Conservation (phyloP, 2,113 vertebrate species). For the Gila orcuttii region DNA sequence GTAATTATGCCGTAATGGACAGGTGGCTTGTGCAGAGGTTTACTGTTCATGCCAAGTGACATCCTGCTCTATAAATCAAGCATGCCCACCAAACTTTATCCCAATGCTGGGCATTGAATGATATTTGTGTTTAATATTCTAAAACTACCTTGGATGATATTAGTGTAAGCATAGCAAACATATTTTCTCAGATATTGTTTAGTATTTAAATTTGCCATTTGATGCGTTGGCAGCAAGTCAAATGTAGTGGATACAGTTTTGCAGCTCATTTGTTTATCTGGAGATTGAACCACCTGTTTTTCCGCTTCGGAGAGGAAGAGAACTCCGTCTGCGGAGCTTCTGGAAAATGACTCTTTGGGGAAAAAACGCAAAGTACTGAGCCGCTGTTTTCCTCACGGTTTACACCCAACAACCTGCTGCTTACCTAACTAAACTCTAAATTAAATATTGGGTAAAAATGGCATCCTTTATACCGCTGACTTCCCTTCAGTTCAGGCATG, state of each 20-base stretch:
- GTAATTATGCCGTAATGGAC: constrained; percentile 53
- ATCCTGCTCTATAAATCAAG: constrained; percentile 51
- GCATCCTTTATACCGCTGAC: constrained; percentile 66
- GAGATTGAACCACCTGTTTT: constrained; percentile 56
- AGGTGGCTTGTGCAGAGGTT: constrained; percentile 52
- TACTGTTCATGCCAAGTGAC: constrained; percentile 48
- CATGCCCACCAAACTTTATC: constrained; percentile 29
- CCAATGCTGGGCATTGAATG: constrained; percentile 28
- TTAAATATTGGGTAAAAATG: constrained; percentile 65
- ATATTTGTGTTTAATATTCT: constrained; percentile 15
- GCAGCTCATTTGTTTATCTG: constrained; percentile 11
- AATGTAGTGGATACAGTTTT: neutral
- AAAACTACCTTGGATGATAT: constrained; percentile 17
- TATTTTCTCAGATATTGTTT: neutral
- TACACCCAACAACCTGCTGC: constrained; percentile 53
- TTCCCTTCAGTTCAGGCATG: constrained; percentile 62
- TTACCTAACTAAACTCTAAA: constrained; percentile 69
- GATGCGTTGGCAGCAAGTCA: neutral
- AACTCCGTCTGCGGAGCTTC: constrained; percentile 54
- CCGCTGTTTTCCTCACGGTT: constrained; percentile 64
- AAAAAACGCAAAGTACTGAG: constrained; percentile 24
- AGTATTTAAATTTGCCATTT: neutral
- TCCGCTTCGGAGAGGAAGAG: constrained; percentile 56
- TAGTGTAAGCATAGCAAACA: neutral
- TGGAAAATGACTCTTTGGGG: constrained; percentile 44